phyloP scores from a whole-genome alignment of 2,797 vertebrate genomes.

The Nyctibius grandis region DNA sequence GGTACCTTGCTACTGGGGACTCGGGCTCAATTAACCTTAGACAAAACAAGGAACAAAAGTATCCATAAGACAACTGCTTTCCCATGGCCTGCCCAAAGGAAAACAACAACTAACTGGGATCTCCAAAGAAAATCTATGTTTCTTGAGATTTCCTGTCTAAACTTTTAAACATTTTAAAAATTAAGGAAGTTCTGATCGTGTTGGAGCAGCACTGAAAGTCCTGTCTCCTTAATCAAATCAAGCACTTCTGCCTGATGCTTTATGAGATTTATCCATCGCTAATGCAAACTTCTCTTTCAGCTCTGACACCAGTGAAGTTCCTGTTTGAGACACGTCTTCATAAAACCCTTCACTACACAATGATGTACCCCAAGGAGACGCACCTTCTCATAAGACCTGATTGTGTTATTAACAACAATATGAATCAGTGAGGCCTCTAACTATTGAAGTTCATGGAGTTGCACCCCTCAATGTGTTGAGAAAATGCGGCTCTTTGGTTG shows the following conservation, averaged over 20 bases:
- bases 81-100: not conserved
- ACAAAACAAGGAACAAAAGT: not conserved
- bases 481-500: not conserved
- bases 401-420: not conserved
- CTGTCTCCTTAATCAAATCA: not conserved
- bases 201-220: not conserved
- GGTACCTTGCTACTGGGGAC: not conserved
- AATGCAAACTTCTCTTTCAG: not conserved
- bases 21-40: not conserved
- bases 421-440: not conserved
- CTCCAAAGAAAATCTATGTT: not conserved
- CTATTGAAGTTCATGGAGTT: not conserved
- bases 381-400: not conserved
- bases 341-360: not conserved
- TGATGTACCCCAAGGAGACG: not conserved
- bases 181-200: not conserved
- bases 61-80: not conserved
- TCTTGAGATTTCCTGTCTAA: not conserved
- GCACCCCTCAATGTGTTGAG: accelerated
- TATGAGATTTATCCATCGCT: not conserved
- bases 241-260: not conserved
- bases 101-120: not conserved
- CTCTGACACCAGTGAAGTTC: not conserved
- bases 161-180: not conserved
- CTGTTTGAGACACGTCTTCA: not conserved